Percentiles rank a stretch among this genome's conserved stretches.
These are phyloP conservation scores for Calyptomena viridis DNA, from an alignment of 2,113 vertebrate species.

Conservation along the genomic window DNA sequence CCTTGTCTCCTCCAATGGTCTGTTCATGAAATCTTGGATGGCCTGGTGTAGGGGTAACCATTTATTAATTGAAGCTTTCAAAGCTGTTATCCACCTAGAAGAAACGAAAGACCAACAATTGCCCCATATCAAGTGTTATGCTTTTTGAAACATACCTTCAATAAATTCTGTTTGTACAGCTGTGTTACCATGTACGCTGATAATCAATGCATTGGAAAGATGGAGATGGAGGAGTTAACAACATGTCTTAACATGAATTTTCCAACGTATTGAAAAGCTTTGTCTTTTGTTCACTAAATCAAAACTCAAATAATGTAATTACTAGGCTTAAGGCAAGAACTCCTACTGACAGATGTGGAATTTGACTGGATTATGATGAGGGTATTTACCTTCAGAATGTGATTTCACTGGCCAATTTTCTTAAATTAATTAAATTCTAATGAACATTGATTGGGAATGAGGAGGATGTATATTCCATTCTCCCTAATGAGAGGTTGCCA, in stretches of 20 bases:
- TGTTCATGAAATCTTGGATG: conserved; percentile 85
- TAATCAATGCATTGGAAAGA: neutral
- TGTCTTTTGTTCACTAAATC: neutral
- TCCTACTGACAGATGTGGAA: neutral
- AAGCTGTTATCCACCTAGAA: conserved; percentile 85
- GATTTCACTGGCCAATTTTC: neutral
- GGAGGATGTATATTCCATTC: neutral
- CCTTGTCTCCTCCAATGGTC: conserved; percentile 82
- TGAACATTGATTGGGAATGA: neutral
- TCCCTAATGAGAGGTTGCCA: neutral
- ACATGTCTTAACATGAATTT: neutral
- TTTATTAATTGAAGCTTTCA: conserved; percentile 85
- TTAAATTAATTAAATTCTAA: neutral
- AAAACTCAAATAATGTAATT: neutral
- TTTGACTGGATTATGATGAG: neutral
- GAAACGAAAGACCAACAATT: neutral
- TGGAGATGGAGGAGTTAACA: neutral
- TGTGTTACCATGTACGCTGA: neutral
- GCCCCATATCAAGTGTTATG: neutral
- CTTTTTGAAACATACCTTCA: neutral
- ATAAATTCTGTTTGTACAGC: neutral
- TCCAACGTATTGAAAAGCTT: neutral
- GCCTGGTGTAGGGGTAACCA: conserved; percentile 87
- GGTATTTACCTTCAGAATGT: neutral
- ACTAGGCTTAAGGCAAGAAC: neutral